These are phyloP conservation scores for Pyrrhosoma nymphula DNA, from an alignment of 2,888 invertebrate species.

Conservation along the genomic window DNA sequence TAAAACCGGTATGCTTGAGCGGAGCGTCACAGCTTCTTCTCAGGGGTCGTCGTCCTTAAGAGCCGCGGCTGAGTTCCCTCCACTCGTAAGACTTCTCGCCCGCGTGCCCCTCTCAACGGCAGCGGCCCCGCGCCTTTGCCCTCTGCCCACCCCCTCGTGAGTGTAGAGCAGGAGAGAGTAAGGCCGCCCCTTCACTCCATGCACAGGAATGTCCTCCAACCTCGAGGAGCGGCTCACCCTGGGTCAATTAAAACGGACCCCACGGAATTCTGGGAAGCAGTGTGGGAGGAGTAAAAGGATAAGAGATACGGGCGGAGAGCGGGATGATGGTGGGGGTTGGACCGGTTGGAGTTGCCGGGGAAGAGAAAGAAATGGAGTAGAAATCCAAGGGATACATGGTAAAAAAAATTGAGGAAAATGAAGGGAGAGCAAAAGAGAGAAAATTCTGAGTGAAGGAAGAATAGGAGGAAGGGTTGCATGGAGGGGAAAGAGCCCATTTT, in stretches of 20 bases:
- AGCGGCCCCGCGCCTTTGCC: neutral
- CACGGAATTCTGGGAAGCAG: slow-evolving; percentile 25
- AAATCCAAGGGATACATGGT: neutral
- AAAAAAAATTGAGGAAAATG: neutral
- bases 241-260: slow-evolving; percentile 21
- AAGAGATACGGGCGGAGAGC: neutral
- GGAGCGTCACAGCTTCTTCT: too few species aligned
- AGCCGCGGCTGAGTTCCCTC: neutral
- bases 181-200: neutral
- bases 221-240: neutral
- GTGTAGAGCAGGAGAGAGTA: too few species aligned
- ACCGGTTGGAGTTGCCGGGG: too few species aligned
- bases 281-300: neutral
- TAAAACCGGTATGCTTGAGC: too few species aligned
- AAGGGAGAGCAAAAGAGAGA: neutral
- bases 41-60: too few species aligned
- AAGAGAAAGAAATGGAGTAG: too few species aligned
- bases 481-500: neutral
- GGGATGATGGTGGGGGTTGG: neutral
- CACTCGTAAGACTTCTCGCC: neutral
- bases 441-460: neutral
- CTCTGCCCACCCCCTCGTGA: too few species aligned
- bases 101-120: neutral
- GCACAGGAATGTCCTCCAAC: neutral
- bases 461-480: neutral